Conservation (phyloP, 2,888 invertebrate genomes). For the Pterostichus madidus region DNA sequence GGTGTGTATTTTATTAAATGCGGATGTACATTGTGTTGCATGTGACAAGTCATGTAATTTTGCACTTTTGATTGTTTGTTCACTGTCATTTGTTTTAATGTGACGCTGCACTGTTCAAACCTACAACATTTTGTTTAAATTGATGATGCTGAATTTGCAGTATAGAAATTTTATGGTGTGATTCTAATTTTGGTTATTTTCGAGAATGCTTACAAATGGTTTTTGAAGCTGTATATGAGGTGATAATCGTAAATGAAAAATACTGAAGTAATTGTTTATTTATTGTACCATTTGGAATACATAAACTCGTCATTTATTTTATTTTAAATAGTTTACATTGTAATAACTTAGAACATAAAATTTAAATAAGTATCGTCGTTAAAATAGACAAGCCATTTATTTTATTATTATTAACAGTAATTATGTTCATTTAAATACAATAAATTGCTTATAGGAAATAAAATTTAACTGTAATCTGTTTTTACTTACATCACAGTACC, state of each 20-base stretch:
- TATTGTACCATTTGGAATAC: too few relatives aligned
- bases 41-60: constrained; percentile 51
- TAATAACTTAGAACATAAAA: too few relatives aligned
- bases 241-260: constrained; percentile 33
- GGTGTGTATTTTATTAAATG: constrained; percentile 34
- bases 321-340: too few relatives aligned
- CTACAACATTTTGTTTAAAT: constrained; percentile 30
- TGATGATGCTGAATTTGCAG: constrained; percentile 7
- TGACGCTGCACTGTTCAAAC: constrained; percentile 36
- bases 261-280: too few relatives aligned
- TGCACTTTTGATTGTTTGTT: constrained; percentile 42
- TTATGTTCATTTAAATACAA: too few relatives aligned
- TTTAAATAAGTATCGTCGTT: too few relatives aligned
- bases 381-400: too few relatives aligned
- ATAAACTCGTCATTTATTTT: too few relatives aligned
- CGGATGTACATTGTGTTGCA: constrained; percentile 40
- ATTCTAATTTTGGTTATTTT: constrained; percentile 45
- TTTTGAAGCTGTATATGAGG: constrained; percentile 4
- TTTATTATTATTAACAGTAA: too few relatives aligned
- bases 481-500: too few relatives aligned
- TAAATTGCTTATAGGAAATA: too few relatives aligned
- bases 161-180: constrained; percentile 36
- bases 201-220: background rate
- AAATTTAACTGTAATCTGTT: too few relatives aligned
- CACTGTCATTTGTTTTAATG: constrained; percentile 44